phyloP scores from a whole-genome alignment of 2,113 vertebrate genomes.

The Hoplias malabaricus region DNA sequence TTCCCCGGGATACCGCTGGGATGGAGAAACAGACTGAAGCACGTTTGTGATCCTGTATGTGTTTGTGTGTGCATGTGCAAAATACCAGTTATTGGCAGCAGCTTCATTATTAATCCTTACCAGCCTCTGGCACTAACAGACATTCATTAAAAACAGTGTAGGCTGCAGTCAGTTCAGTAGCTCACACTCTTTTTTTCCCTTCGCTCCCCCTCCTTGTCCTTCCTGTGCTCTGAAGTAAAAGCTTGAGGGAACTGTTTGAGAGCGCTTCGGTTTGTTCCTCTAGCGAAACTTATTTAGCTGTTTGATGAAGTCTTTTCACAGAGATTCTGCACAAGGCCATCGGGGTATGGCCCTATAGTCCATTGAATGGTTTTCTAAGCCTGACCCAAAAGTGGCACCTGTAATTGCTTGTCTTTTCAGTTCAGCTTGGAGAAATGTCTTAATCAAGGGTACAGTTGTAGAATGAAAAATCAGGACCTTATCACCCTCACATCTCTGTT shows the following conservation, averaged over 20 bases:
- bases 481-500: too few relatives aligned
- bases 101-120: conserved; percentile 43
- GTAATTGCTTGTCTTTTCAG: not conserved
- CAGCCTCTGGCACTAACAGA: conserved; percentile 26
- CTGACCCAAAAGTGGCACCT: not conserved
- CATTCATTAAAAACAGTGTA: conserved; percentile 22
- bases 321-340: not conserved
- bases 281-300: not conserved
- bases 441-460: not conserved
- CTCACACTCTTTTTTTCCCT: not conserved
- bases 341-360: not conserved
- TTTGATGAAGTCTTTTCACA: not conserved
- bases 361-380: not conserved
- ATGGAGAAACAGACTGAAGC: conserved; percentile 9
- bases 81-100: conserved; percentile 22
- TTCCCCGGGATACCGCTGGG: conserved; percentile 43
- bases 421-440: not conserved
- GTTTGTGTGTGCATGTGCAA: conserved; percentile 2
- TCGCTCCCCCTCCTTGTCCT: not conserved
- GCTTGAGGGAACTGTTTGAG: not conserved
- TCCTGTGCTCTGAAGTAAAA: not conserved
- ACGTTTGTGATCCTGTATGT: conserved; percentile 23
- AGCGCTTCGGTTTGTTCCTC: not conserved
- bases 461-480: not conserved
- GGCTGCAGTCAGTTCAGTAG: conserved; percentile 11